phyloP scores from a whole-genome alignment of 2,113 vertebrate genomes.

The Cynoglossus semilaevis region DNA sequence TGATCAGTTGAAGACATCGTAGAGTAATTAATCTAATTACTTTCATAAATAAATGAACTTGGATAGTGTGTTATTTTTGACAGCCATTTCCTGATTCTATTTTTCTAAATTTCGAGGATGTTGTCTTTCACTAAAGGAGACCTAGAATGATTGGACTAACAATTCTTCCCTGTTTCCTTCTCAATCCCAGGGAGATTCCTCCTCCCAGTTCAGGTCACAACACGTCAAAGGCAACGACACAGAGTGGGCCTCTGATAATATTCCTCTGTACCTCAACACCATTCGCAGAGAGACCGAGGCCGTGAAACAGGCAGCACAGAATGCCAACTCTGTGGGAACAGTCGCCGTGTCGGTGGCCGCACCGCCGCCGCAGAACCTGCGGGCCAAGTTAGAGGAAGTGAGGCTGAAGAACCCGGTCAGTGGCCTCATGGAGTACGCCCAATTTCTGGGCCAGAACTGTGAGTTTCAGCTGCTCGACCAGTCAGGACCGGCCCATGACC shows the following conservation, averaged over 20 bases:
- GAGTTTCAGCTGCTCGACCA: conserved; percentile 90
- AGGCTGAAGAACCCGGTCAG: conserved; percentile 93
- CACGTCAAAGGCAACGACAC: conserved; percentile 54
- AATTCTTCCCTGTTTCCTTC: no score
- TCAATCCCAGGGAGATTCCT: neutral
- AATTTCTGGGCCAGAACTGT: conserved; percentile 86
- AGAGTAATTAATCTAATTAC: no score
- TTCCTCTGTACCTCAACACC: conserved; percentile 86
- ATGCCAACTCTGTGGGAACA: conserved; percentile 51
- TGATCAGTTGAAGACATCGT: no score
- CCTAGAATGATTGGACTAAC: conserved; percentile 8
- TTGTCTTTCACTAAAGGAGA: no score
- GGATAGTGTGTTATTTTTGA: no score
- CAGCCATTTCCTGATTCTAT: no score
- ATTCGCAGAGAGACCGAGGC: conserved; percentile 77
- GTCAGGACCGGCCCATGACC: conserved; percentile 92
- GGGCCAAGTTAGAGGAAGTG: conserved; percentile 84
- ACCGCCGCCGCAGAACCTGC: conserved; percentile 69
- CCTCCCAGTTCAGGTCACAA: no score
- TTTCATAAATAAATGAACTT: no score
- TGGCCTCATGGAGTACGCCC: conserved; percentile 92
- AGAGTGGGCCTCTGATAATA: conserved; percentile 89
- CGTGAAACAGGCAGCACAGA: conserved; percentile 22
- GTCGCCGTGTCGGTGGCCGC: conserved; percentile 74
- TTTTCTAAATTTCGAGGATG: no score